phyloP scores from a whole-genome alignment of 2,113 vertebrate genomes.

The Gambusia affinis region DNA sequence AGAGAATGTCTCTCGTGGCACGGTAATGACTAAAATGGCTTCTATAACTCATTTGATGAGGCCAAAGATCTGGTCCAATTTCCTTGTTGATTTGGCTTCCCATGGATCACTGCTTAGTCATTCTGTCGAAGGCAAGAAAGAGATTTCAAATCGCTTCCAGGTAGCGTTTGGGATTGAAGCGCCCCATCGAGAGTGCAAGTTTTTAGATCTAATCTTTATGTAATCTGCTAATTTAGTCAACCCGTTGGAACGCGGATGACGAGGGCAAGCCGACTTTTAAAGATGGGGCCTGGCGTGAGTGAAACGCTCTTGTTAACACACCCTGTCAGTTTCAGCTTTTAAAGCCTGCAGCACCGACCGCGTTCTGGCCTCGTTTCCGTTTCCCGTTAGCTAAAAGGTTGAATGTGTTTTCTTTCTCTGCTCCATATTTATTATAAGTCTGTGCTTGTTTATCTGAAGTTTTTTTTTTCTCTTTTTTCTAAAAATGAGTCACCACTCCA shows the following conservation, averaged over 20 bases:
- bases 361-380: constrained; percentile 43
- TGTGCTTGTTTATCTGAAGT: constrained; percentile 72
- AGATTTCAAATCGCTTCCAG: constrained; percentile 49
- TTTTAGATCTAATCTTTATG: constrained; percentile 58
- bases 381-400: constrained; percentile 34
- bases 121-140: constrained; percentile 29
- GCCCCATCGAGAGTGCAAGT: constrained; percentile 14
- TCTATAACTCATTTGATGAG: constrained; percentile 55
- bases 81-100: constrained; percentile 69
- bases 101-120: constrained; percentile 63
- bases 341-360: constrained; percentile 41
- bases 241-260: constrained; percentile 50
- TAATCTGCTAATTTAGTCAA: constrained; percentile 53
- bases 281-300: constrained; percentile 22
- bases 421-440: constrained; percentile 64
- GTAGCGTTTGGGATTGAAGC: constrained; percentile 42
- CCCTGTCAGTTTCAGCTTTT: constrained; percentile 45
- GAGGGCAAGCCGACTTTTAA: constrained; percentile 48
- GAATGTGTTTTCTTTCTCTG: constrained; percentile 48
- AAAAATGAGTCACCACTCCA: constrained; percentile 76
- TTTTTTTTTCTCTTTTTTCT: constrained; percentile 22
- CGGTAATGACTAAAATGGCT: constrained; percentile 69
- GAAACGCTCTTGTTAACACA: constrained; percentile 5
- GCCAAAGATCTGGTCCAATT: constrained; percentile 67
- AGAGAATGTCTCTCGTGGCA: constrained; percentile 57